Base-by-base conservation (phyloP, 2,888 invertebrate species). In the Stenichneumon culpator region DNA sequence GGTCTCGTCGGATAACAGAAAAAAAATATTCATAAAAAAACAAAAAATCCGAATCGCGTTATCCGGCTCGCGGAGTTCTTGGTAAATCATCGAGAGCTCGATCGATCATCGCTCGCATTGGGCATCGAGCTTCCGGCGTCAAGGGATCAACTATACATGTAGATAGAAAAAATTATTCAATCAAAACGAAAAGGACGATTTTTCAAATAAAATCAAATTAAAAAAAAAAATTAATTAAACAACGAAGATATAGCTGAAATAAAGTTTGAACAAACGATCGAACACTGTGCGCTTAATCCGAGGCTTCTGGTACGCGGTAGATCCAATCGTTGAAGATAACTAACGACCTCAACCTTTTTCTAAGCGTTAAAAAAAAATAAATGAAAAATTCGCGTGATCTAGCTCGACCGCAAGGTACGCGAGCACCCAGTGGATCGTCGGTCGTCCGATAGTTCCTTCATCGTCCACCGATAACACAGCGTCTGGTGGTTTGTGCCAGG, bases 71-170 rank as follows among this genome's bases (percentile, higher is more conserved):
- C 25, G 32, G 16, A 28, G 73, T 44, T 52, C 50, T 16, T 65
- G 65, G 11, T 16, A 57, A 70, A 75, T 75, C 52, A 63, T 67
- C 75, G 22, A 16, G 28, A 50, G 22, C 57, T 77, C 67, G 73
- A 73, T 80, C 67, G 80, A 79, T 79, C 75, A 39, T 77, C 44
- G 32, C 73, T 54, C 67, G 57, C 69, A 47, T 19, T 22, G 63
- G 19, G 50, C 70, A 47, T 19, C 28, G 63, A 39, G 50, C 70
- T 75, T 74, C 63, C 60, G 70, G 57, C 28, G 47, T 82, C 44
- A 74, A 82, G 81, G 78, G 79, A 82, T 70, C 82, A 75, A 85
- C 52, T 74, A 50, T 79, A 50, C 65, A 57, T 19, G 47, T 78
- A 78, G 32, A 28, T 78, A 52, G 25, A 67, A 44, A 11, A 67